A percentile compares a stretch with the other conserved stretches of the same genome.
Evolutionary conservation across 2,113 vertebrate genomes (phyloP).

Genomic region (Philantomba maxwellii): DNA sequence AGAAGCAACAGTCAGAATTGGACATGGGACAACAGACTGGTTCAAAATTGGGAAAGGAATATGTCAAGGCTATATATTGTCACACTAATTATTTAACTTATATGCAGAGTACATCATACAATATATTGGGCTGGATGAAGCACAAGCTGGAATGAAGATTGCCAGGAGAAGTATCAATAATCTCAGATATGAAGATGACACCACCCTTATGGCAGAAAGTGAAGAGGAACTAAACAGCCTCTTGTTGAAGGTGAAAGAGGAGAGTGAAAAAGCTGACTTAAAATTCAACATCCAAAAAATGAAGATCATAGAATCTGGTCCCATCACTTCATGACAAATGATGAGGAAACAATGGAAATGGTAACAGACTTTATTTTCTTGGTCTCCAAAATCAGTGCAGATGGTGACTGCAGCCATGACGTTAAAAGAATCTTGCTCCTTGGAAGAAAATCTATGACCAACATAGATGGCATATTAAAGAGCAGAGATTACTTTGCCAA

Average conservation of each 20-base stretch:
- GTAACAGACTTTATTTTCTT: not conserved
- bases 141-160: not conserved
- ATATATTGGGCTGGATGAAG: not conserved
- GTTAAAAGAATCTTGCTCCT: not conserved
- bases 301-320: not conserved
- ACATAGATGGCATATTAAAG: not conserved
- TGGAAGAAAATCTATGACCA: not conserved
- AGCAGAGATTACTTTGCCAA: not conserved
- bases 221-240: not conserved
- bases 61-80: not conserved
- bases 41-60: not conserved
- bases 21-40: not conserved
- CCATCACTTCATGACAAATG: not conserved
- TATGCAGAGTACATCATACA: not conserved
- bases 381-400: not conserved
- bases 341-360: not conserved
- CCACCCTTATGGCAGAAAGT: not conserved
- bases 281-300: not conserved
- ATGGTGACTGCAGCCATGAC: not conserved
- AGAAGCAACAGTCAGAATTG: not conserved
- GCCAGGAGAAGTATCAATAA: not conserved
- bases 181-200: not conserved
- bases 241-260: not conserved
- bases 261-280: not conserved
- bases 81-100: not conserved